Evolutionary conservation across 2,888 invertebrate genomes (phyloP).

Genomic region (Acleris emargana): DNA sequence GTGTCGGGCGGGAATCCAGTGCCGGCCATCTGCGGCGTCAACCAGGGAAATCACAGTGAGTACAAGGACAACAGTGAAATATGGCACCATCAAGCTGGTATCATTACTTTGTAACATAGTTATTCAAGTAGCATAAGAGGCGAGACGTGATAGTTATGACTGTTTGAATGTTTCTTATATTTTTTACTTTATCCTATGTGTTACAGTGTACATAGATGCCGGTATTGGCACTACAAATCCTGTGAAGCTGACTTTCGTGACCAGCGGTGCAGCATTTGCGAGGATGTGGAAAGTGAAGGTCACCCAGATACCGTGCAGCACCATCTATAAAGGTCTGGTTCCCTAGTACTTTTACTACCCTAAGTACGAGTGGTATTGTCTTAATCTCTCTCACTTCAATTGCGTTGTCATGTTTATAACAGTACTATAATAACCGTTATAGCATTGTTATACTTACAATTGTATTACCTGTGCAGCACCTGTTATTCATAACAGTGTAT

Average conservation of each 20-base stretch:
- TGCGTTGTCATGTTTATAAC: too few species aligned
- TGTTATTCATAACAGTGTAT: too few species aligned
- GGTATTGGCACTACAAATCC: conserved; percentile 90
- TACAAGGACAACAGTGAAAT: conserved; percentile 30
- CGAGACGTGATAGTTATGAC: too few species aligned
- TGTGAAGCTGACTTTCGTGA: conserved; percentile 91
- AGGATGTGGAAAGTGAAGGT: conserved; percentile 92
- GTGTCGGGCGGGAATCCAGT: conserved; percentile 92
- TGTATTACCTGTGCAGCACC: too few species aligned
- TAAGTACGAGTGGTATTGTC: too few species aligned
- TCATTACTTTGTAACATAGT: too few species aligned
- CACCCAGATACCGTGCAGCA: conserved; percentile 91
- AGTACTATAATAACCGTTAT: too few species aligned
- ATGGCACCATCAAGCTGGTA: too few species aligned
- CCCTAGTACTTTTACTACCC: too few species aligned
- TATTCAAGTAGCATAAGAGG: too few species aligned
- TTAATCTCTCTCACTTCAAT: too few species aligned
- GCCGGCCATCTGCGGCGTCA: conserved; percentile 91
- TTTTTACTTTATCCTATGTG: background rate
- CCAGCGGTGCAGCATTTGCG: conserved; percentile 88
- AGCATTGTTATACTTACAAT: background rate
- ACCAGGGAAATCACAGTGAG: conserved; percentile 90
- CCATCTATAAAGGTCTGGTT: conserved; percentile 85
- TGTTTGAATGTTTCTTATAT: too few species aligned
- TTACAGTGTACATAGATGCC: conserved; percentile 92